Percentiles rank a stretch among this genome's conserved stretches.
phyloP scores from a whole-genome alignment of 2,888 invertebrate species.

The Acronicta psi region DNA sequence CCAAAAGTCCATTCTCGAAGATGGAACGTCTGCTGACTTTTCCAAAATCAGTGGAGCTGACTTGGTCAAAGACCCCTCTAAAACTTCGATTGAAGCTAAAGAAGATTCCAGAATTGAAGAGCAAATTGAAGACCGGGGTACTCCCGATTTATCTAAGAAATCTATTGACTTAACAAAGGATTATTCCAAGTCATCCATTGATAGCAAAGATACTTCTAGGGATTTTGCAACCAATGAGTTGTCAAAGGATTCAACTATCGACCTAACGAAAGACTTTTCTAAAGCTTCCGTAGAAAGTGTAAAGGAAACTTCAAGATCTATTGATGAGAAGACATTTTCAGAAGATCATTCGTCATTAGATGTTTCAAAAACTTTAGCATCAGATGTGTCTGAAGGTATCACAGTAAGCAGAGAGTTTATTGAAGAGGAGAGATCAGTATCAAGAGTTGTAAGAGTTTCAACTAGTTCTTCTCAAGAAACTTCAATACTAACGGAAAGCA shows the following conservation, averaged over 20 bases:
- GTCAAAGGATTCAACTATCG: constrained; percentile 86
- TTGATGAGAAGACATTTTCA: constrained; percentile 85
- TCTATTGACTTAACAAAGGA: constrained; percentile 85
- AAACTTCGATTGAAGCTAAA: constrained; percentile 81
- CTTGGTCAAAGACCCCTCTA: constrained; percentile 81
- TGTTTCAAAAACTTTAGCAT: constrained; percentile 85
- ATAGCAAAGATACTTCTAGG: constrained; percentile 85
- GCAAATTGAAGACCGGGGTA: constrained; percentile 77
- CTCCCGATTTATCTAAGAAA: constrained; percentile 85
- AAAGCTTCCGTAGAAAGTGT: constrained; percentile 86
- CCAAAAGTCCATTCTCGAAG: constrained; percentile 83
- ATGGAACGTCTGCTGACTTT: constrained; percentile 84
- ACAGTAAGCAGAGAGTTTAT: constrained; percentile 80
- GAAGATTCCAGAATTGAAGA: constrained; percentile 80
- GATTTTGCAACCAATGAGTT: constrained; percentile 86
- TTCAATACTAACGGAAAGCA: constrained; percentile 81
- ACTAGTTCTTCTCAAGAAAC: constrained; percentile 83
- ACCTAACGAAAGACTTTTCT: constrained; percentile 82
- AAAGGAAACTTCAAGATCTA: constrained; percentile 82
- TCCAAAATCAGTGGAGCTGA: constrained; percentile 85
- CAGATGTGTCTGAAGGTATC: constrained; percentile 82
- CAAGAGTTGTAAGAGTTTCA: constrained; percentile 73
- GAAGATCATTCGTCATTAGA: constrained; percentile 87
- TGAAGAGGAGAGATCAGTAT: constrained; percentile 79
- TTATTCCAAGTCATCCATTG: constrained; percentile 85